phyloP scores from a whole-genome alignment of 2,113 vertebrate genomes.

The Furnarius figulus region DNA sequence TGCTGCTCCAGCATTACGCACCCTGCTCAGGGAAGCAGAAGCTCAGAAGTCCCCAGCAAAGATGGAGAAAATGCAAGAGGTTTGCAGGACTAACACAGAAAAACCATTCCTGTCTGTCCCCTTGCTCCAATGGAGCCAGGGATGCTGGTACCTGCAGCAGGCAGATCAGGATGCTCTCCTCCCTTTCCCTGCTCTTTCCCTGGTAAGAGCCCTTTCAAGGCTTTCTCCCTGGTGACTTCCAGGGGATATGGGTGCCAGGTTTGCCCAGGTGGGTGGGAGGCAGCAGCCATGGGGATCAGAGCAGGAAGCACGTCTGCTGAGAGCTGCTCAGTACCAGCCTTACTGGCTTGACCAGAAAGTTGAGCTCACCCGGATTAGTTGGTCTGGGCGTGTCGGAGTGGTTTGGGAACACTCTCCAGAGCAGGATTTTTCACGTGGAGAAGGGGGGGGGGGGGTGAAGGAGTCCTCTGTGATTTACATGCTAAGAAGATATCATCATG shows the following conservation, averaged over 20 bases:
- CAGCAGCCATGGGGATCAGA: background rate
- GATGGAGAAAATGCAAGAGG: background rate
- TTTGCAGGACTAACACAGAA: background rate
- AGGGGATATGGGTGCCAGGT: rapidly evolving
- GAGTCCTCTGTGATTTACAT: slow-evolving; percentile 15
- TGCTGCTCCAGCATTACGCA: background rate
- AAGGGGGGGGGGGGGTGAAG: background rate
- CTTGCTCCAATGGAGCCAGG: rapidly evolving
- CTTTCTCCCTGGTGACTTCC: background rate
- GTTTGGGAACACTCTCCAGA: slow-evolving; percentile 39
- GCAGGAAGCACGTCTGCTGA: slow-evolving; percentile 12
- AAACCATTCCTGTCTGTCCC: background rate
- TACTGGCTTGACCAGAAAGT: slow-evolving; percentile 56
- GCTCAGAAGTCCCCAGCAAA: background rate
- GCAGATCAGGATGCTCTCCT: background rate
- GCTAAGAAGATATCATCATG: slow-evolving; percentile 42
- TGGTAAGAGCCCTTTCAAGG: background rate
- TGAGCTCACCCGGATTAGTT: slow-evolving; percentile 45
- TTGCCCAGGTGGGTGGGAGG: background rate
- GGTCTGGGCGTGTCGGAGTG: slow-evolving; percentile 43
- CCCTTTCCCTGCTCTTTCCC: background rate
- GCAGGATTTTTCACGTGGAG: background rate
- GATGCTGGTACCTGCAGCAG: background rate
- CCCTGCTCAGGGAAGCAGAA: background rate
- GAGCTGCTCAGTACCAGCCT: background rate